These are phyloP conservation scores for Gymnocheta viridis DNA, from an alignment of 2,888 invertebrate species.

Conservation along the genomic window DNA sequence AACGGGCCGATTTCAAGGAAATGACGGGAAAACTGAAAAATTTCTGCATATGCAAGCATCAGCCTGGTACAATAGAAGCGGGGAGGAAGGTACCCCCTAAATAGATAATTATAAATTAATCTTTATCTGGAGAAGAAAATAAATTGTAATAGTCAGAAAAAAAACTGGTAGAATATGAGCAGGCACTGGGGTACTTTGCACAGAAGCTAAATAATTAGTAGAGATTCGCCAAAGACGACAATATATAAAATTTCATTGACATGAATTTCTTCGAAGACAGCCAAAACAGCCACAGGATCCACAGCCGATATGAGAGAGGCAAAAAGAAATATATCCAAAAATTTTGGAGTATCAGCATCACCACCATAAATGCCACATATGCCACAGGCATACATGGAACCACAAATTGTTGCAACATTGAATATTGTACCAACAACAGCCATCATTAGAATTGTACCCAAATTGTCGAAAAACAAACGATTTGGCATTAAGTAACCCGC, in stretches of 20 bases:
- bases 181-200: too few species aligned
- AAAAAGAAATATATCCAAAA: constrained; percentile 94
- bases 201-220: too few species aligned
- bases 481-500: constrained; percentile 99
- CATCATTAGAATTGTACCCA: constrained; percentile 96
- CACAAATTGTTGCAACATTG: constrained; percentile 94
- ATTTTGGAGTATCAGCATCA: constrained; percentile 84
- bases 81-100: too few species aligned
- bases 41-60: too few species aligned
- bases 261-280: constrained; percentile 98
- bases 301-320: constrained; percentile 97
- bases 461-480: constrained; percentile 97
- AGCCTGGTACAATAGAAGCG: too few species aligned
- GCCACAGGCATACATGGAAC: constrained; percentile 93
- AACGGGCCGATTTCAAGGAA: too few species aligned
- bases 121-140: too few species aligned
- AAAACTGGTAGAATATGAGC: too few species aligned
- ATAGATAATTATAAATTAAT: too few species aligned
- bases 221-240: constrained; percentile 98
- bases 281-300: constrained; percentile 97
- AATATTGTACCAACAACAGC: constrained; percentile 98
- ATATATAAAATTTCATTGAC: constrained; percentile 99
- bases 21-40: too few species aligned
- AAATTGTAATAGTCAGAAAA: too few species aligned
- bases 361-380: constrained; percentile 90